Evolutionary conservation across 2,797 vertebrate species (phyloP).

Genomic region (Periophthalmus magnuspinnatus): DNA sequence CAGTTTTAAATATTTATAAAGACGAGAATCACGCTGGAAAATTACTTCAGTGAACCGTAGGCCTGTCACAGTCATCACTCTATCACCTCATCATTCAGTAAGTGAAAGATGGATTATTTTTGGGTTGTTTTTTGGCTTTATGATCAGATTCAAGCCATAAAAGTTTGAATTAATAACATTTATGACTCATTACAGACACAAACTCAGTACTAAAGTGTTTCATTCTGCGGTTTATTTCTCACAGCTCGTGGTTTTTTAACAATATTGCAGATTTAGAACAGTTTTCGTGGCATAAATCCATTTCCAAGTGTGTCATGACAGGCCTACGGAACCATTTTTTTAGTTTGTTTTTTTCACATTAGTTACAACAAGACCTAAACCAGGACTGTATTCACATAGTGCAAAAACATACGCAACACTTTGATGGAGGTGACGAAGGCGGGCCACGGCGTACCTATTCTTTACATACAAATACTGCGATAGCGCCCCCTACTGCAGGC

Average conservation of each 20-base stretch:
- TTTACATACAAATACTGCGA: slow-evolving; percentile 64
- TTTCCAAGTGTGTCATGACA: too few species aligned
- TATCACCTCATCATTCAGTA: too few species aligned
- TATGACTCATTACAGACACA: too few species aligned
- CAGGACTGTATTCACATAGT: slow-evolving; percentile 94
- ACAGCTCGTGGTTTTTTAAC: too few species aligned
- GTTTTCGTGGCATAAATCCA: too few species aligned
- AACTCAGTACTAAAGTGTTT: too few species aligned
- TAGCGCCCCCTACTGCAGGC: slow-evolving; percentile 28
- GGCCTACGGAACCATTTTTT: slow-evolving; percentile 12
- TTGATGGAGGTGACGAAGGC: slow-evolving; percentile 60
- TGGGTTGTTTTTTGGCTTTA: slow-evolving; percentile 16
- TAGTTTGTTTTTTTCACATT: slow-evolving; percentile 74
- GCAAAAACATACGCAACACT: slow-evolving; percentile 83
- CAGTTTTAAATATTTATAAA: slow-evolving; percentile 75
- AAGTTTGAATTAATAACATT: too few species aligned
- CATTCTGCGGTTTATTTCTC: too few species aligned
- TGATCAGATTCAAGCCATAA: too few species aligned
- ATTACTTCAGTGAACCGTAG: slow-evolving; percentile 72
- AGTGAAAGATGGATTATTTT: slow-evolving; percentile 15
- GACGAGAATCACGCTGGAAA: slow-evolving; percentile 73
- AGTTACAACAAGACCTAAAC: slow-evolving; percentile 87
- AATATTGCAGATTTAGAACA: too few species aligned
- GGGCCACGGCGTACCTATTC: slow-evolving; percentile 56
- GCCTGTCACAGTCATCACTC: too few species aligned